Conservation (phyloP, 2,888 invertebrate species). For the Caradrina kadenii region DNA sequence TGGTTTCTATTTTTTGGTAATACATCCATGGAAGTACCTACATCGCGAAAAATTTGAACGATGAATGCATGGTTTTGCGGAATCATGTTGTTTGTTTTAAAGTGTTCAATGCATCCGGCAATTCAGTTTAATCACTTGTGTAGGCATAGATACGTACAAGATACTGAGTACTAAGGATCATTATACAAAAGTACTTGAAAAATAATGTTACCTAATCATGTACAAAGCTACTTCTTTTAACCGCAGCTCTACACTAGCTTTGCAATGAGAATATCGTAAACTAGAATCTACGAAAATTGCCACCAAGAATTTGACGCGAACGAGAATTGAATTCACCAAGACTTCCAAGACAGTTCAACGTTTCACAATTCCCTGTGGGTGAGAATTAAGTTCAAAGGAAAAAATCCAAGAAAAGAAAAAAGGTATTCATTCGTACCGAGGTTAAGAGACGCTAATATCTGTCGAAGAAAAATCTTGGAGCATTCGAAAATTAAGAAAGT, state of each 20-base stretch:
- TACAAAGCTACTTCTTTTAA: conserved; percentile 16
- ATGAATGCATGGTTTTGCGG: conserved; percentile 1
- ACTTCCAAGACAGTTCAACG: conserved; percentile 57
- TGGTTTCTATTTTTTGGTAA: conserved; percentile 62
- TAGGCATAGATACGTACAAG: conserved; percentile 5
- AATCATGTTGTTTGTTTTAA: background rate
- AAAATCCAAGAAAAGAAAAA: conserved; percentile 42
- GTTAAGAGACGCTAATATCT: conserved; percentile 32
- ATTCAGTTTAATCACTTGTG: conserved; percentile 6
- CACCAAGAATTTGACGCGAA: conserved; percentile 52
- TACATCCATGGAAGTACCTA: no score
- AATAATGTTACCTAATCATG: conserved; percentile 13
- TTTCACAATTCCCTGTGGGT: conserved; percentile 48
- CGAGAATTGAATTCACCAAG: conserved; percentile 56
- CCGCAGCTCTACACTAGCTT: conserved; percentile 17
- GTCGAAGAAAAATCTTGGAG: conserved; percentile 43
- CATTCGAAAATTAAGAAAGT: conserved; percentile 27
- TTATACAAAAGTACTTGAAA: conserved; percentile 11
- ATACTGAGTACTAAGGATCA: conserved; percentile 11
- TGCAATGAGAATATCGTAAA: conserved; percentile 33
- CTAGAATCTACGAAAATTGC: conserved; percentile 46
- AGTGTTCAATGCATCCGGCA: conserved; percentile 9
- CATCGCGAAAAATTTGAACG: background rate
- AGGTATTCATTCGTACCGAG: conserved; percentile 30
- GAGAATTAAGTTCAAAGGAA: conserved; percentile 51